Conservation (phyloP, 2,888 invertebrate species). For the Andrena praecox region DNA sequence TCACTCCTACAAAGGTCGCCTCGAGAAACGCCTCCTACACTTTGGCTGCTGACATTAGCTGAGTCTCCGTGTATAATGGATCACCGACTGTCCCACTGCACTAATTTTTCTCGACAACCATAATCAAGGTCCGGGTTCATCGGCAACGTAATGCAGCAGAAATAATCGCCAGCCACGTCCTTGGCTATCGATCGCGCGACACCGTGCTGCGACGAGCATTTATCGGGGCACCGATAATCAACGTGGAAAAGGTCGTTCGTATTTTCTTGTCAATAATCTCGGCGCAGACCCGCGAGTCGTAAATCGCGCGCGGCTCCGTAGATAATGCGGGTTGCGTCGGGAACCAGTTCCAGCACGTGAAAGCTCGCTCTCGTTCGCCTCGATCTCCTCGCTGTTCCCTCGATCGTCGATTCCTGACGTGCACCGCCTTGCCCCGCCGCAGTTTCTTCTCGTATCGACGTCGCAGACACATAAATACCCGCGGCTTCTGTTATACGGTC, state of each 20-base stretch:
- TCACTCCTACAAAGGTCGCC: constrained; percentile 6
- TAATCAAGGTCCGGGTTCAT: too few species aligned
- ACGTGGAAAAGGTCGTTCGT: constrained; percentile 36
- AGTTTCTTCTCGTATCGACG: constrained; percentile 52
- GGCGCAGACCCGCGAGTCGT: constrained; percentile 49
- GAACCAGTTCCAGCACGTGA: constrained; percentile 66
- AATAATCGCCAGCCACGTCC: not conserved
- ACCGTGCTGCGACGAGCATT: constrained; percentile 12
- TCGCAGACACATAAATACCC: constrained; percentile 66
- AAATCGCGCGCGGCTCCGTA: constrained; percentile 58
- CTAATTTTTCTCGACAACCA: too few species aligned
- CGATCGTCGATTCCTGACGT: constrained; percentile 61
- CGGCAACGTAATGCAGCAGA: too few species aligned
- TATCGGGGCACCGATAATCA: constrained; percentile 11
- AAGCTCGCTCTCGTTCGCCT: constrained; percentile 23
- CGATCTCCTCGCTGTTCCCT: constrained; percentile 42
- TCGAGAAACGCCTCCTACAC: not conserved
- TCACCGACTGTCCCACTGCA: too few species aligned
- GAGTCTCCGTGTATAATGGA: not conserved
- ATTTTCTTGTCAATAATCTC: constrained; percentile 61
- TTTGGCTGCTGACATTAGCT: too few species aligned
- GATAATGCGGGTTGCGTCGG: constrained; percentile 57
- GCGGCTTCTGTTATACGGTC: constrained; percentile 58
- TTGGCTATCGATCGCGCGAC: constrained; percentile 36
- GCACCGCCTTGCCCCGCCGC: constrained; percentile 27